Base-by-base conservation (phyloP, 2,888 invertebrate species). In the Polydrusus tereticollis region DNA sequence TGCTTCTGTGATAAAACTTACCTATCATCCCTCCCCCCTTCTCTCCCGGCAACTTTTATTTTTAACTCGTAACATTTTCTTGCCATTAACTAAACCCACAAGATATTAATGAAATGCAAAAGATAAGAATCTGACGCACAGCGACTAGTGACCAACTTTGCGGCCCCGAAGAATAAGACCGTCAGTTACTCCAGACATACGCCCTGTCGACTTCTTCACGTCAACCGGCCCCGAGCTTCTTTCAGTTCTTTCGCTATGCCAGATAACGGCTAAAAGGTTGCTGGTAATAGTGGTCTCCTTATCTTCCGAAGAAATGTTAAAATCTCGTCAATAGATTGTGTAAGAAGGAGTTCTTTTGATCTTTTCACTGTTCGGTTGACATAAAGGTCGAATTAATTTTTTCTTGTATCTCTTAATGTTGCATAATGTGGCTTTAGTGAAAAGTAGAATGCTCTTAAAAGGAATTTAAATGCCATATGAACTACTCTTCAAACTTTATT, bases 171-270 rank as follows among this genome's bases (percentile, higher is more conserved):
- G 67, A 72, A 63, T 72, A 72, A 62, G 72, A 67, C 69, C 73
- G 72, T 67, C 65, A 65, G 58, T 70, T 70, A 70, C 58, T 70
- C 65, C 65, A 70, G 26, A 75, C 75, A 72, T 75, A 77, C 78
- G 80, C 78, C 67, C 72, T 77, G 80, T 80, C 80, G 78, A 80
- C 78, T 80, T 77, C 79, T 77, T 80, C 79, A 77, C 74, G 78
- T 80, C 79, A 80, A 75, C 71, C 57, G 66, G 73, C 73, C n/a
- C n/a, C 73, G 71, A 74, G 76, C 77, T 75, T 76, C 75, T 72
- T 75, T 77, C 78, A 75, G 76, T 75, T 76, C 75, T 72, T 77
- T 77, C 78, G 75, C 75, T 75, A n/a, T 73, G 62, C 57, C 65
- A 77, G 77, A 77, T 77, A 78, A 74, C 74, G 71, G 70, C 76